These are phyloP conservation scores for Nibea coibor DNA, from an alignment of 2,113 vertebrate genomes.

Conservation along the genomic window DNA sequence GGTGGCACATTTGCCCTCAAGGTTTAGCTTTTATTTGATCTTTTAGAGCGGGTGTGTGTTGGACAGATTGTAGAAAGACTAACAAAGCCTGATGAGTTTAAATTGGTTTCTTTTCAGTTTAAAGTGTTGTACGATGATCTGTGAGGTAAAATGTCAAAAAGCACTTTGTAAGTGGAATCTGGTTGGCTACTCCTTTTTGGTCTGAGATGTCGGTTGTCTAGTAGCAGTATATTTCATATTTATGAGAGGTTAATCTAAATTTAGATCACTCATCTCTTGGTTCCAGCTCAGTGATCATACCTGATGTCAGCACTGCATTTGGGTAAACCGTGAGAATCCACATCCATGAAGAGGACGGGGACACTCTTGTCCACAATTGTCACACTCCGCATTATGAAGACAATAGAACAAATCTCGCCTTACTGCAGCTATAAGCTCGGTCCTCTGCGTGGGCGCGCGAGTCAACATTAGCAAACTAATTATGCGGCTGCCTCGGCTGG, in stretches of 20 bases:
- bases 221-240: background rate
- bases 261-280: background rate
- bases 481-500: conserved; percentile 22
- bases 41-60: too few relatives aligned
- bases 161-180: too few relatives aligned
- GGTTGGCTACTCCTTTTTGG: too few relatives aligned
- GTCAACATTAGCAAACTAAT: conserved; percentile 43
- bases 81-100: too few relatives aligned
- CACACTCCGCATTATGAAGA: background rate
- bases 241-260: background rate
- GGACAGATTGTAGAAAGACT: too few relatives aligned
- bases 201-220: too few relatives aligned
- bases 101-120: too few relatives aligned
- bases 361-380: background rate
- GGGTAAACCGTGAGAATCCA: background rate
- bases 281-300: background rate
- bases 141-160: too few relatives aligned
- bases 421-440: background rate
- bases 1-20: too few relatives aligned
- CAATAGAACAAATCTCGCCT: background rate
- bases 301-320: background rate
- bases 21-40: too few relatives aligned
- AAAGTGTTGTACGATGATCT: too few relatives aligned
- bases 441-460: background rate
- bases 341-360: background rate